Conservation (phyloP, 2,113 vertebrate genomes). For the Malurus melanocephalus region DNA sequence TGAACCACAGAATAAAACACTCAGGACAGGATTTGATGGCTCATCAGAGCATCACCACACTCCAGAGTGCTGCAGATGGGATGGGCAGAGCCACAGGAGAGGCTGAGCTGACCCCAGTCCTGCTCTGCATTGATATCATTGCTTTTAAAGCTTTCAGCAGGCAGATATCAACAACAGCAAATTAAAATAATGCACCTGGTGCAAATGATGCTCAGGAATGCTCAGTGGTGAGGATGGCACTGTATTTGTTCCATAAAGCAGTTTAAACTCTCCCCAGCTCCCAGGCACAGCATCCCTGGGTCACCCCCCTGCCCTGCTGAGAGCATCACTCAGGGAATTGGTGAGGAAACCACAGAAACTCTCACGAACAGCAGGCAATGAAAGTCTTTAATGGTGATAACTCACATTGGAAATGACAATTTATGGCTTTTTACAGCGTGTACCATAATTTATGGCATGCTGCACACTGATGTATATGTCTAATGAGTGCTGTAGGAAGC, state of each 20-base stretch:
- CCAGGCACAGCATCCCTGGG: constrained; percentile 5
- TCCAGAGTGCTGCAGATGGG: not conserved
- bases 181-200: not conserved
- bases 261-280: constrained; percentile 58
- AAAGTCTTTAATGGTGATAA: constrained; percentile 57
- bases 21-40: no score
- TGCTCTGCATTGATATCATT: no score
- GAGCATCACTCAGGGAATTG: constrained; percentile 53
- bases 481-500: constrained; percentile 48
- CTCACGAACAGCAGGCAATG: constrained; percentile 26
- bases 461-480: constrained; percentile 16
- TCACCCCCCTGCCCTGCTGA: constrained; percentile 24
- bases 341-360: constrained; percentile 41
- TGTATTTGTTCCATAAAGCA: constrained; percentile 39
- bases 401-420: constrained; percentile 50
- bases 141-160: constrained; percentile 11
- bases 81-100: not conserved
- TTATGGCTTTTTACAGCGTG: constrained; percentile 52
- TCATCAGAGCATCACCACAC: not conserved
- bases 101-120: not conserved
- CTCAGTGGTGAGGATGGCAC: not conserved
- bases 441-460: constrained; percentile 51
- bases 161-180: not conserved
- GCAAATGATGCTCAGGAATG: not conserved
- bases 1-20: not conserved